Percentiles rank a stretch among this genome's conserved stretches.
Evolutionary conservation across 1,140 invertebrate species (phyloP).

Genomic region (Drosophila pectinifera): DNA sequence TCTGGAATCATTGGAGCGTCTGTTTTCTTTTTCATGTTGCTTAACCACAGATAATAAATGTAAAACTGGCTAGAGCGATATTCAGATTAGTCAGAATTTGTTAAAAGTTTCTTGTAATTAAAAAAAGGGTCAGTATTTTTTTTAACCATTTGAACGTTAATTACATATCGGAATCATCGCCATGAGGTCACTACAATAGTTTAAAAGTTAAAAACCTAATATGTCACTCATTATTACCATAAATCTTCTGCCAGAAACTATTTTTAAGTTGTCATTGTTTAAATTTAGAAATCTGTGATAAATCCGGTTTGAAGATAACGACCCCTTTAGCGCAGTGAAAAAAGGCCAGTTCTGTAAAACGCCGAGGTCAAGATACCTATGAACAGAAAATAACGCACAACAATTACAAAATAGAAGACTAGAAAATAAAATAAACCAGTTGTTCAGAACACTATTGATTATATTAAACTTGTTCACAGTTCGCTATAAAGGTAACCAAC

Average conservation of each 20-base stretch:
- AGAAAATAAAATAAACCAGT: not conserved
- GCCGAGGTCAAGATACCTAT: not conserved
- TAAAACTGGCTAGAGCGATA: too few relatives aligned
- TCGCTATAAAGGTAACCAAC: not conserved
- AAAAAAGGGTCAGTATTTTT: too few relatives aligned
- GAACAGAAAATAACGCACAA: not conserved
- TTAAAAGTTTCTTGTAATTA: too few relatives aligned
- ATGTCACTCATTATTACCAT: constrained; percentile 1
- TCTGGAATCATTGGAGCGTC: too few relatives aligned
- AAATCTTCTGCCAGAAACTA: not conserved
- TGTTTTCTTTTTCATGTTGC: too few relatives aligned
- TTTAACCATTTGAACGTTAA: not conserved
- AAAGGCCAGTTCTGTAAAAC: constrained; percentile 10
- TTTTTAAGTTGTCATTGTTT: not conserved
- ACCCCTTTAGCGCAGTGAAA: not conserved
- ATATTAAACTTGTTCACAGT: not conserved
- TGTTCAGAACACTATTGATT: too few relatives aligned
- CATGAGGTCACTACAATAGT: too few relatives aligned
- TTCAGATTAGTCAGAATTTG: too few relatives aligned
- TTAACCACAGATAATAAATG: too few relatives aligned
- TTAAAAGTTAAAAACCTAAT: not conserved
- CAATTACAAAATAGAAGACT: not conserved
- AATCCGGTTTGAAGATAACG: constrained; percentile 13
- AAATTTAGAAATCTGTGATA: constrained; percentile 5
- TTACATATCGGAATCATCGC: not conserved